Base-by-base conservation (phyloP, 2,113 vertebrate species). In the Saccopteryx leptura region DNA sequence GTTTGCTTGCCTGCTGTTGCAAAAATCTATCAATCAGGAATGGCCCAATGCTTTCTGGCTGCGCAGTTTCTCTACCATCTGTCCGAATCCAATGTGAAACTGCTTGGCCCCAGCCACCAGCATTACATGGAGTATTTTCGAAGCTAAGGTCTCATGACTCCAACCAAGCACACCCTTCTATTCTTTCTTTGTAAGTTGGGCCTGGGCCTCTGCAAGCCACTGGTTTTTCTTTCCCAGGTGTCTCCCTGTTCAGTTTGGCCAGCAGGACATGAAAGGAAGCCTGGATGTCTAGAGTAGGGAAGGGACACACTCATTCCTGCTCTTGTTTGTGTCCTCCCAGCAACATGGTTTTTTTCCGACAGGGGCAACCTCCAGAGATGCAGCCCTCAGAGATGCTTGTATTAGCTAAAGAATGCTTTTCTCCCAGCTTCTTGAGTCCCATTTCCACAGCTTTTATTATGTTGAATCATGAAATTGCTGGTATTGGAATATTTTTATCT, bases 291-390 rank as follows among this genome's bases (percentile, higher is more conserved):
- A 9, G 54, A 14, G 3, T 7, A 50, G 63, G 39, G 5, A 21
- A 24, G 23, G 26, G 79, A 15, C 3, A 8, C 28, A 8, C 13
- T 24, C 0, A 19, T 4, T 68, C 39, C 52, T 31, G 7, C 6
- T 39, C 12, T 58, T 10, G 24, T 52, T 26, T 12, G 23, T 7
- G 17, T 24, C 26, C 28, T 56, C 9, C 11, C 75, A 19, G 21
- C 7, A 0, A 13, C 0, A 7, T 12, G 46, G 11, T 31, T n/a
- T 18, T 21, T n/a, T n/a, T 28, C 31, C 8, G 4, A 71, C 24
- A 58, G 28, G 6, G 1, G 7, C 7, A 21, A 48, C 39, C 39
- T 39, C 39, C 39, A 39, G 39, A 39, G 39, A 3, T 0, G 50
- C 15, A 7, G 15, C 26, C 24, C 39, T 46, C 12, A 58, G 33